Evolutionary conservation across 2,113 vertebrate species (phyloP), one percentile per base, ranked within the genome.

Genomic region (Actenoides lindsayi): DNA sequence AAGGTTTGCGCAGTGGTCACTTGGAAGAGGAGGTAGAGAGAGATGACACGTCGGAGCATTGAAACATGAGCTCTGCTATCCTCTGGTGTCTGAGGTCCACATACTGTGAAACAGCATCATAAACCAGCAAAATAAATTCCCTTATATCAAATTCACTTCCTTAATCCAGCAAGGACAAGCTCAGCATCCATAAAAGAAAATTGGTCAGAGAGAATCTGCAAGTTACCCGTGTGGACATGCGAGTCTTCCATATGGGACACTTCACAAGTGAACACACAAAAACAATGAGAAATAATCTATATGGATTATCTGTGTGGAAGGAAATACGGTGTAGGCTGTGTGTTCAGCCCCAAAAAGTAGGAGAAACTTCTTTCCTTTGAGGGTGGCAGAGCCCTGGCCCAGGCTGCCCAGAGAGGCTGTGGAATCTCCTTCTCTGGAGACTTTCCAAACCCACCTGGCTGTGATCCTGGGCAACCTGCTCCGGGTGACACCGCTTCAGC

Each of bases 231-330:
- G 56, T 59, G 89, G 71, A 35, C 2, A 2, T 39, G 65, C 0
- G 2, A 4, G 63, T n/a, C 44, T n/a, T 83, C 44, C 8, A 0
- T 2, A 1, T 8, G 15, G 42, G 59, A 15, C 0, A 0, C 62
- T 56, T 73, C 53, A 12, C 33, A 53, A 63, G 37, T 57, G n/a
- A 37, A 5, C 12, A 3, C 9, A 5, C 28, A 6, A 33, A 18
- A 41, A 16, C 10, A n/a, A 1, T 11, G 20, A 39, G 70, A 25
- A 71, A 20, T 33, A 24, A 39, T 28, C 64, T 65, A 3, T 30
- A 2, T 3, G 25, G 23, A 9, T 30, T 59, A 0, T 50, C 27
- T 15, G 20, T 6, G 7, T 5, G 11, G 59, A 35, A 82, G 56
- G 25, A 33, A 41, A 28, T 1, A 0, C 16, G 8, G 16, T 1